Evolutionary conservation across 2,113 vertebrate species (phyloP).

Genomic region (Corydoras sp.): DNA sequence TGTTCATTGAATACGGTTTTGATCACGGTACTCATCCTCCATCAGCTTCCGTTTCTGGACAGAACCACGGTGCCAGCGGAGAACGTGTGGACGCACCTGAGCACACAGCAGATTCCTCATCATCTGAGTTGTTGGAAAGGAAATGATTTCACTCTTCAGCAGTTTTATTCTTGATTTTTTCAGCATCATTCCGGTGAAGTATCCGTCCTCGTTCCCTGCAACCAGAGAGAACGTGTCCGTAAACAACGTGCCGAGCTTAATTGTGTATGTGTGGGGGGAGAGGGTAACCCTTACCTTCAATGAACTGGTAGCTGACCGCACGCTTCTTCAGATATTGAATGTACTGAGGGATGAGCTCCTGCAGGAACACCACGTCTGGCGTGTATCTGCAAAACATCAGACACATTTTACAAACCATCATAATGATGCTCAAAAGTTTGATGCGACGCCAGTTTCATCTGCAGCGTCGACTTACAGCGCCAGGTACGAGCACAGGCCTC

Average conservation of each 20-base stretch:
- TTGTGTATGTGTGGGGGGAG: too few relatives aligned
- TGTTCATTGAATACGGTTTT: too few relatives aligned
- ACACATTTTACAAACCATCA: too few relatives aligned
- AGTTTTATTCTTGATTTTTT: slow-evolving; percentile 83
- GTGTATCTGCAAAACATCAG: slow-evolving; percentile 70
- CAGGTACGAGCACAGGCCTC: slow-evolving; percentile 80
- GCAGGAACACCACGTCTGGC: slow-evolving; percentile 89
- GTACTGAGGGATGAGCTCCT: slow-evolving; percentile 81
- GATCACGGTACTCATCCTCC: too few relatives aligned
- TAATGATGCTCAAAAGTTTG: too few relatives aligned
- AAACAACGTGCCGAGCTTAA: too few relatives aligned
- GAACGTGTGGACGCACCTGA: too few relatives aligned
- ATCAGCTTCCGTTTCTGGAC: too few relatives aligned
- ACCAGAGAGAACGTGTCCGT: background rate
- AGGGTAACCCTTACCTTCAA: slow-evolving; percentile 70
- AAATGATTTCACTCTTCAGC: slow-evolving; percentile 70
- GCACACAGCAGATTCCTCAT: slow-evolving; percentile 87
- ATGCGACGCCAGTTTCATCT: too few relatives aligned
- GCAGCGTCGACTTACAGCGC: slow-evolving; percentile 68
- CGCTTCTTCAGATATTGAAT: slow-evolving; percentile 75
- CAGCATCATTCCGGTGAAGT: slow-evolving; percentile 88
- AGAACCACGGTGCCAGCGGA: too few relatives aligned
- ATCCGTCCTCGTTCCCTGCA: slow-evolving; percentile 78
- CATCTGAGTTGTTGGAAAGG: slow-evolving; percentile 83
- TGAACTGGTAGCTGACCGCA: slow-evolving; percentile 75